Evolutionary conservation across 2,797 vertebrate species (phyloP).

Genomic region (Clamator glandarius): DNA sequence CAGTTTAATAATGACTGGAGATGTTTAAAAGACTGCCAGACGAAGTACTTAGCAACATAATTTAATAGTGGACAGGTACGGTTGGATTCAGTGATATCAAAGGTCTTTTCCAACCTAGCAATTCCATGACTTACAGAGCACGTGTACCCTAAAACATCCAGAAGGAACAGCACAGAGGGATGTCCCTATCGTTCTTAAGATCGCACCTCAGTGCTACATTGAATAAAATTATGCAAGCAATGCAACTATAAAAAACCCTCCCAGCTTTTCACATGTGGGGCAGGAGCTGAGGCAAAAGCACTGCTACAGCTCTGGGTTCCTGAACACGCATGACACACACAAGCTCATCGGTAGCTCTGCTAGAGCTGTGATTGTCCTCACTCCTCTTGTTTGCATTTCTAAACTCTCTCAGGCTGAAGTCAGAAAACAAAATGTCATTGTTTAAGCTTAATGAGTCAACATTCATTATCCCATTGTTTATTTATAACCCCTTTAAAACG

Average conservation of each 20-base stretch:
- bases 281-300: background rate
- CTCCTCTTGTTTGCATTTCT: conserved; percentile 13
- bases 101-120: no score
- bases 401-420: conserved; percentile 1
- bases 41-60: no score
- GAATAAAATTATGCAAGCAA: background rate
- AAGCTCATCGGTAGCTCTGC: background rate
- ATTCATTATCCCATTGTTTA: conserved; percentile 21
- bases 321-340: background rate
- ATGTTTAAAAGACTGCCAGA: no score
- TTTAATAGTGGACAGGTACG: no score
- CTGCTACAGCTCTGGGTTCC: background rate
- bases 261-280: background rate
- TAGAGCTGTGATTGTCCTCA: background rate
- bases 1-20: background rate
- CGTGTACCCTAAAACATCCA: background rate
- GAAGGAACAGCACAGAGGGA: background rate
- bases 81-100: no score
- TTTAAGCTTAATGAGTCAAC: conserved; percentile 51
- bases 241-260: background rate
- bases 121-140: accelerated
- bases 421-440: conserved; percentile 56
- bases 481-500: background rate
- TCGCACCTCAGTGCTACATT: background rate
- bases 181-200: background rate